Conservation (phyloP, 2,113 vertebrate species). For the Urocolius indicus region DNA sequence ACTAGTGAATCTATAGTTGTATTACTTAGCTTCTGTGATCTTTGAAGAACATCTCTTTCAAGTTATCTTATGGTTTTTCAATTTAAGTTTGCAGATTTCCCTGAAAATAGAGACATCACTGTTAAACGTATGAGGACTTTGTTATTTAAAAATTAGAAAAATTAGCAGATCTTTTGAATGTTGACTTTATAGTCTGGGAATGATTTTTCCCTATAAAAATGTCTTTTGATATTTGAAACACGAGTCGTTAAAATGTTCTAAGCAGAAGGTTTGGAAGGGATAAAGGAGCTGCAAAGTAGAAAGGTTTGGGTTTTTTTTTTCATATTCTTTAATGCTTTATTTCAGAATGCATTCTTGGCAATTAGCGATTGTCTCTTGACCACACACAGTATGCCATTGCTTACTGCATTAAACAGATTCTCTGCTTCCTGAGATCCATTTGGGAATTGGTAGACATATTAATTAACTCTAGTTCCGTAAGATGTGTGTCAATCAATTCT, state of each 20-base stretch:
- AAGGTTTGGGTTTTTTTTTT: not conserved
- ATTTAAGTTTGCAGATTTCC: slow-evolving; percentile 30
- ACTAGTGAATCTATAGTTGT: not conserved
- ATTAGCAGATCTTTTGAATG: slow-evolving; percentile 43
- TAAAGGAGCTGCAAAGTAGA: not conserved
- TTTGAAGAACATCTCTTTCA: not conserved
- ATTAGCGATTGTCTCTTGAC: slow-evolving; percentile 70
- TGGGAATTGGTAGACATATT: slow-evolving; percentile 79
- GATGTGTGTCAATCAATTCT: slow-evolving; percentile 79
- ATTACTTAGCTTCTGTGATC: not conserved
- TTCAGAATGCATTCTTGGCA: slow-evolving; percentile 51
- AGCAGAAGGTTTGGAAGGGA: not conserved
- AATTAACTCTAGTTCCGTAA: slow-evolving; percentile 77
- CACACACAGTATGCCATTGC: slow-evolving; percentile 73
- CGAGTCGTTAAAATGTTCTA: not conserved
- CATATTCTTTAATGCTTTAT: slow-evolving; percentile 35
- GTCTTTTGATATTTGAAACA: slow-evolving; percentile 44
- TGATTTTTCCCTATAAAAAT: not conserved
- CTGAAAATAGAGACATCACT: slow-evolving; percentile 31
- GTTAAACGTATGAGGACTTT: slow-evolving; percentile 15
- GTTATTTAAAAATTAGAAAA: slow-evolving; percentile 42
- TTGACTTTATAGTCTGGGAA: slow-evolving; percentile 29
- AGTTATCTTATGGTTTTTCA: slow-evolving; percentile 26
- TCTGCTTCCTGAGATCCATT: slow-evolving; percentile 73
- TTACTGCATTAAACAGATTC: slow-evolving; percentile 78